These are phyloP conservation scores for Cichladusa arquata DNA, from an alignment of 2,113 vertebrate genomes.

Conservation along the genomic window DNA sequence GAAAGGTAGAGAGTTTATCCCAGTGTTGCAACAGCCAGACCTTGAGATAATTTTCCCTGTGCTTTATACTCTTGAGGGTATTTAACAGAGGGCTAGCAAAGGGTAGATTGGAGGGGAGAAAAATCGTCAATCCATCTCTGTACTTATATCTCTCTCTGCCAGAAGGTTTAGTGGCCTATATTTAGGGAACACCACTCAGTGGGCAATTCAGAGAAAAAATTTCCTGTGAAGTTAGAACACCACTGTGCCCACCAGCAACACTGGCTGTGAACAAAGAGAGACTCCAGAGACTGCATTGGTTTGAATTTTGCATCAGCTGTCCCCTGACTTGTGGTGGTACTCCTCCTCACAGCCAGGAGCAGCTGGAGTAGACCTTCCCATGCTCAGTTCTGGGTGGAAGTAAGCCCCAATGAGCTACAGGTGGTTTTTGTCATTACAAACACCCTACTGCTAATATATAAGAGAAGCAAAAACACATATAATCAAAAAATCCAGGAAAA, in stretches of 20 bases:
- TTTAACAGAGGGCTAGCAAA: background rate
- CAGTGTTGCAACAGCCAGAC: background rate
- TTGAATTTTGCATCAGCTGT: background rate
- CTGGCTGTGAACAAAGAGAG: background rate
- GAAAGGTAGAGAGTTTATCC: background rate
- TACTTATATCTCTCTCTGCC: background rate
- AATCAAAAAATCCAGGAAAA: background rate
- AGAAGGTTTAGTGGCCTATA: background rate
- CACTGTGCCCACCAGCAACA: background rate
- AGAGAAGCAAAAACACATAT: background rate
- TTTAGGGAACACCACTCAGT: background rate
- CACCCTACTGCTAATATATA: background rate
- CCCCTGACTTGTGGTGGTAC: background rate
- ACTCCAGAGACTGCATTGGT: background rate
- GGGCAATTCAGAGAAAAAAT: background rate
- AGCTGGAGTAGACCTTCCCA: background rate
- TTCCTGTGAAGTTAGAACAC: background rate
- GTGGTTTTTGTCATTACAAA: background rate
- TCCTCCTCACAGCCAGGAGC: background rate
- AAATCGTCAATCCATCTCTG: background rate
- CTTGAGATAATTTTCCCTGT: background rate
- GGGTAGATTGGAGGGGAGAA: background rate
- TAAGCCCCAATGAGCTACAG: background rate
- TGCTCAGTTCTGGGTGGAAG: background rate
- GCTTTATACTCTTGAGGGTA: background rate